Evolutionary conservation across 2,113 vertebrate species (phyloP).

Genomic region (Rhinoptilus africanus): DNA sequence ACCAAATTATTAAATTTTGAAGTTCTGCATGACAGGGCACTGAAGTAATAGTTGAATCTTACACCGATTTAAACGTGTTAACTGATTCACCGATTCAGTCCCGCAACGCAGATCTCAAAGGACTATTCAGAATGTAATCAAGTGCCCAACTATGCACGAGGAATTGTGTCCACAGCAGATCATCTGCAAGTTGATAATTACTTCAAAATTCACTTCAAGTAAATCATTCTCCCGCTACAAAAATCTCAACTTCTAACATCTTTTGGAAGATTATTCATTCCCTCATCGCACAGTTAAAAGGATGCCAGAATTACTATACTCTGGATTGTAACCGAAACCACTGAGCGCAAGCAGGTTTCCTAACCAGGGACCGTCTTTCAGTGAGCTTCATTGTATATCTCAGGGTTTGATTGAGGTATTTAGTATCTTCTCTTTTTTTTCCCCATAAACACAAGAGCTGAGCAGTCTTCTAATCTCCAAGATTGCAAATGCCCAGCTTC

Average conservation of each 20-base stretch:
- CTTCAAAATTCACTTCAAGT: not conserved
- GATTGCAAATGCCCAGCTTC: not conserved
- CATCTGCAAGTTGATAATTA: not conserved
- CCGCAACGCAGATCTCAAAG: not conserved
- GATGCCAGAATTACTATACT: not conserved
- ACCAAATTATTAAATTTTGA: not conserved
- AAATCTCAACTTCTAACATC: not conserved
- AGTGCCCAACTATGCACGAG: not conserved
- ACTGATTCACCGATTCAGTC: not conserved
- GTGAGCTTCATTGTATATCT: not conserved
- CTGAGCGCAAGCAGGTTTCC: not conserved
- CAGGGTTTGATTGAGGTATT: not conserved
- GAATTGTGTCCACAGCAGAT: not conserved
- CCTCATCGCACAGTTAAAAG: not conserved
- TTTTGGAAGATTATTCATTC: not conserved
- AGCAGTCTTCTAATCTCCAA: not conserved
- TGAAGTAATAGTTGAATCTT: not conserved
- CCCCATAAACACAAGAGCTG: not conserved
- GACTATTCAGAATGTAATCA: not conserved
- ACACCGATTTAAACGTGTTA: not conserved
- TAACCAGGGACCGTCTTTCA: not conserved
- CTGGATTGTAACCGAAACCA: not conserved
- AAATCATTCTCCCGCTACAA: rapidly evolving
- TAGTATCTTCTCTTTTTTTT: not conserved
- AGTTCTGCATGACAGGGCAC: not conserved